phyloP scores from a whole-genome alignment of 1,140 invertebrate genomes.

The Thaumetopoea pityocampa region DNA sequence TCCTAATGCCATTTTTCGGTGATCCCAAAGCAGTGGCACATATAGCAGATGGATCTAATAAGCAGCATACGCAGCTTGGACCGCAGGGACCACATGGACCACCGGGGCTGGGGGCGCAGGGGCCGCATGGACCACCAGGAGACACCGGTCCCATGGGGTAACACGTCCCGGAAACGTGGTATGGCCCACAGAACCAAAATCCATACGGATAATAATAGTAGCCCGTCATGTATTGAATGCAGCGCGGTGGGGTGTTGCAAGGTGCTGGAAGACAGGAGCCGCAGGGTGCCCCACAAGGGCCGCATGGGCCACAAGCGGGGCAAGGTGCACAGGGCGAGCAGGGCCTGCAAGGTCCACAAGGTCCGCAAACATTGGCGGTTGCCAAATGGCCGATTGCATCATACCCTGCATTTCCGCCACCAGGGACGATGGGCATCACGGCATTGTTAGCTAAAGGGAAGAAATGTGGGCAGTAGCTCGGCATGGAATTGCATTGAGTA shows the following conservation, averaged over 20 bases:
- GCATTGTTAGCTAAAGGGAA: background rate
- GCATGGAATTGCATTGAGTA: too few relatives aligned
- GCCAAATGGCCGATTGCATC: background rate
- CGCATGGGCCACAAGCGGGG: background rate
- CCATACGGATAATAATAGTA: constrained; percentile 66
- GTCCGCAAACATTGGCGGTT: constrained; percentile 2
- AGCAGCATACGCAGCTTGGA: constrained; percentile 3
- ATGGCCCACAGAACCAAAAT: constrained; percentile 60
- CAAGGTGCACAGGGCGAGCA: constrained; percentile 1
- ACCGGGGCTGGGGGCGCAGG: constrained; percentile 10
- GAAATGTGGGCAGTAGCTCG: background rate
- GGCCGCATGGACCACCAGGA: constrained; percentile 19
- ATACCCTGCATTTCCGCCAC: background rate
- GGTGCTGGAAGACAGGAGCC: constrained; percentile 4
- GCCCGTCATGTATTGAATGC: constrained; percentile 58
- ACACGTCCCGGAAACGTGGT: constrained; percentile 42
- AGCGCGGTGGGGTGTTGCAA: constrained; percentile 10
- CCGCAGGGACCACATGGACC: constrained; percentile 23
- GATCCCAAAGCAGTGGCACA: background rate
- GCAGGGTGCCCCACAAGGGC: background rate
- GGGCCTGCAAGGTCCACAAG: constrained; percentile 1
- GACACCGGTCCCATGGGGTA: constrained; percentile 24
- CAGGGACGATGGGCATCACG: background rate
- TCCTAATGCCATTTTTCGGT: background rate
- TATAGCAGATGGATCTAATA: background rate